Evolutionary conservation across 30 jellyfish, hydroid and myxozoan species (phyloP).

Genomic region (Phacellophora camtschatica): DNA sequence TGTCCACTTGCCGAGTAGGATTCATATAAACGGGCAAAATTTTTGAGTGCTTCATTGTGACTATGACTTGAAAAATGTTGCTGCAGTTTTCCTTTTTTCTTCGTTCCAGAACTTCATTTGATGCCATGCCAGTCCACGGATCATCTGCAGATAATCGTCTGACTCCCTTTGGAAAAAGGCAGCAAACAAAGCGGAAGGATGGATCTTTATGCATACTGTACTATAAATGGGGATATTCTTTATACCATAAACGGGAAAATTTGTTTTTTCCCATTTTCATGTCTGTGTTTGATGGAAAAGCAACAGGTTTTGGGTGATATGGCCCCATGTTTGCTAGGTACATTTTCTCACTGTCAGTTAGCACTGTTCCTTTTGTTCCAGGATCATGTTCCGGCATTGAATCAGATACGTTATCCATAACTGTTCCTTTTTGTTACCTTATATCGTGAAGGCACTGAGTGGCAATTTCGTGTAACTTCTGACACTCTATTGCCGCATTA

Average conservation of each 20-base stretch:
- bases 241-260: neutral
- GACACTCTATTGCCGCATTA: no score
- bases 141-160: constrained; percentile 11
- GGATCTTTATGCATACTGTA: neutral
- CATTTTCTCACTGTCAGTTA: neutral
- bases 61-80: constrained; percentile 29
- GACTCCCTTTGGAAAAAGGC: neutral
- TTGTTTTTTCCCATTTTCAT: neutral
- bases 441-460: no score
- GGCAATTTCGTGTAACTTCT: no score
- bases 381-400: no score
- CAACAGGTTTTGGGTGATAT: constrained; percentile 9
- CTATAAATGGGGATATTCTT: neutral
- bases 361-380: no score
- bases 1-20: constrained; percentile 33
- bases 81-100: neutral
- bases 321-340: constrained; percentile 1
- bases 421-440: no score
- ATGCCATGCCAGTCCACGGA: constrained; percentile 8
- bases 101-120: neutral
- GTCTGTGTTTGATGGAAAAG: neutral
- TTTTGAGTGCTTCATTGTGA: constrained; percentile 20
- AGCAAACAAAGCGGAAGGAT: neutral
- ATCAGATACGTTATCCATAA: no score
- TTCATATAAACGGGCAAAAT: constrained; percentile 25